A percentile compares a stretch with the other conserved stretches of the same genome.
Conservation (phyloP, 2,113 vertebrate genomes). For the Gambusia affinis region DNA sequence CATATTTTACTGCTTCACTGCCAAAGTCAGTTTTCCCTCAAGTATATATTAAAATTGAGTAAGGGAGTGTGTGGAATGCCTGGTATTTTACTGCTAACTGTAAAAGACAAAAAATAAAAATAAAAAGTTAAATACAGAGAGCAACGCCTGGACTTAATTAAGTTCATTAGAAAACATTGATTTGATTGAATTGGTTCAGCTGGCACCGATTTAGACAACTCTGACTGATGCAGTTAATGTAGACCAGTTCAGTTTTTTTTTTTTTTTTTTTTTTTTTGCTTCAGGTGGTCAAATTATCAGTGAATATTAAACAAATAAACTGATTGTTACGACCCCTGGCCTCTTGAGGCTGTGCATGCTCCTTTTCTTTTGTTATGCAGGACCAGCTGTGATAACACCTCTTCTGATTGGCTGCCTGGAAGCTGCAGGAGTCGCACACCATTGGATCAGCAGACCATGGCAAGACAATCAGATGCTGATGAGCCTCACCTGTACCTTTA, state of each 20-base stretch:
- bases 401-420: no score
- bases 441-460: no score
- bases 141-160: not conserved
- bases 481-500: no score
- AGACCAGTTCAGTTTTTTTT: not conserved
- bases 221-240: not conserved
- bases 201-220: not conserved
- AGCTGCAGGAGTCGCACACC: no score
- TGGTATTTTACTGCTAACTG: slow-evolving; percentile 4
- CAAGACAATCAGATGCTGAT: no score
- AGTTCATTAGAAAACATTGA: not conserved
- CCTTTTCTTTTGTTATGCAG: no score
- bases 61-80: not conserved
- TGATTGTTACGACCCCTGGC: no score
- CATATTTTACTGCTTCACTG: slow-evolving; percentile 35
- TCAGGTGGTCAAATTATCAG: not conserved
- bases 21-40: slow-evolving; percentile 4
- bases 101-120: not conserved
- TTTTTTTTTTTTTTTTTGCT: not conserved
- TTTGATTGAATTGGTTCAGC: not conserved
- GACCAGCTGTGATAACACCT: no score
- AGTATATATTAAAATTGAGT: slow-evolving; percentile 5
- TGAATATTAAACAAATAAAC: not conserved
- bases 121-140: not conserved
- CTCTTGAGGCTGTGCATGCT: no score